Percentiles rank a stretch among this genome's conserved stretches.
These are phyloP conservation scores for Tamias sibiricus DNA, from an alignment of 2,113 vertebrate species.

Conservation along the genomic window DNA sequence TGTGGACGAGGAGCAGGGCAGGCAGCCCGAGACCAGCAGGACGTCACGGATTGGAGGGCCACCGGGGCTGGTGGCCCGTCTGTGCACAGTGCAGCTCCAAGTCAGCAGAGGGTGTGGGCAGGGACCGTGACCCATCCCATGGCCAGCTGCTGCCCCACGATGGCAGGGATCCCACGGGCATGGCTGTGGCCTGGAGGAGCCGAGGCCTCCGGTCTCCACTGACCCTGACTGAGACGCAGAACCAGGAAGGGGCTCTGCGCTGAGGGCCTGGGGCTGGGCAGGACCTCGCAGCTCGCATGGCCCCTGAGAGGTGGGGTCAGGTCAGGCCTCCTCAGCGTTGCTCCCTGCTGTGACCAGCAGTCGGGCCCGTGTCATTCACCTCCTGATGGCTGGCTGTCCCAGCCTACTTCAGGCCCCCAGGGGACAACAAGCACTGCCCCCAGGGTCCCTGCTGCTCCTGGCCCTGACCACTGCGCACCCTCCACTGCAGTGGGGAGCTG, in stretches of 20 bases:
- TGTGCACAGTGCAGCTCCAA: not conserved
- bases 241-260: no score
- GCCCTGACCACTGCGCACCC: rapidly evolving
- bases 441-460: rapidly evolving
- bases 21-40: not conserved
- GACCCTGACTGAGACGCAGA: not conserved
- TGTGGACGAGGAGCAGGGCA: not conserved
- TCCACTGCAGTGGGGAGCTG: no score
- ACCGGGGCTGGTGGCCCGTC: not conserved
- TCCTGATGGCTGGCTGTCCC: not conserved
- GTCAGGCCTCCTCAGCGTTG: not conserved
- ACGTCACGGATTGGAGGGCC: not conserved
- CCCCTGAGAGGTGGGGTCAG: not conserved
- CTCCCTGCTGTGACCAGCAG: not conserved
- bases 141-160: rapidly evolving
- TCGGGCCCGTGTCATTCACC: rapidly evolving
- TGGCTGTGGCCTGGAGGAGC: not conserved
- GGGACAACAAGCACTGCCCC: not conserved
- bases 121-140: not conserved
- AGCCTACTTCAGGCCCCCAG: no score
- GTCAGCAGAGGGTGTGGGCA: not conserved
- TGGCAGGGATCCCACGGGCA: rapidly evolving
- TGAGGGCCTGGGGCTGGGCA: no score
- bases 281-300: not conserved
- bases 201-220: not conserved